phyloP scores from a whole-genome alignment of 2,113 vertebrate species.

The Andinoacara biseriatus region DNA sequence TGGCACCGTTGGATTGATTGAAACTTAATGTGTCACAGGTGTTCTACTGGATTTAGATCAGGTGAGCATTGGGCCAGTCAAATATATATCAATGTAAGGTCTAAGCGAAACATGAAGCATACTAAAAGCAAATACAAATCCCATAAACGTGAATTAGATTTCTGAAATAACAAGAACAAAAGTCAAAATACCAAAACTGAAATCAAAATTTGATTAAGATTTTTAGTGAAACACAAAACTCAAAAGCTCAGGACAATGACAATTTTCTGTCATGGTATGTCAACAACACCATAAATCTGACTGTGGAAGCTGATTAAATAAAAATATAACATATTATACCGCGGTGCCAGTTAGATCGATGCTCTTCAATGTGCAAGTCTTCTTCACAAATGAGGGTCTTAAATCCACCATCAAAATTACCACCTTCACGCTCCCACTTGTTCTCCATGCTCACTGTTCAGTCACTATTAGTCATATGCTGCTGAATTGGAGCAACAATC shows the following conservation, averaged over 20 bases:
- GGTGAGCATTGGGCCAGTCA: no score
- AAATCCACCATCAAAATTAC: neutral
- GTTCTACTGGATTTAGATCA: no score
- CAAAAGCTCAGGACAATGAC: neutral
- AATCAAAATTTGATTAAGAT: neutral
- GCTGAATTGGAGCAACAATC: neutral
- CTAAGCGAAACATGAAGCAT: neutral
- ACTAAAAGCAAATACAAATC: neutral
- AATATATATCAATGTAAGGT: neutral
- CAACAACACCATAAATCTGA: neutral
- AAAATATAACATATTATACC: neutral
- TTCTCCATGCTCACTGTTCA: constrained; percentile 18
- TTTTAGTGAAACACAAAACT: neutral
- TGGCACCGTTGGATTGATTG: no score
- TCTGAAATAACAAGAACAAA: neutral
- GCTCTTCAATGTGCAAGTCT: neutral
- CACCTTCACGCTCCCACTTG: neutral
- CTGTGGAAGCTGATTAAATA: neutral
- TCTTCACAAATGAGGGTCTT: constrained; percentile 16
- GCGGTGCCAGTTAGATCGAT: neutral
- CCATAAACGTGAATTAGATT: neutral
- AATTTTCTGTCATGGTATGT: neutral
- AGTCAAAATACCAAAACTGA: neutral
- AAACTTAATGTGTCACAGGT: no score
- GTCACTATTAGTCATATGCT: neutral